Evolutionary conservation across 2,888 invertebrate genomes (phyloP).

Genomic region (Theretra japonica): DNA sequence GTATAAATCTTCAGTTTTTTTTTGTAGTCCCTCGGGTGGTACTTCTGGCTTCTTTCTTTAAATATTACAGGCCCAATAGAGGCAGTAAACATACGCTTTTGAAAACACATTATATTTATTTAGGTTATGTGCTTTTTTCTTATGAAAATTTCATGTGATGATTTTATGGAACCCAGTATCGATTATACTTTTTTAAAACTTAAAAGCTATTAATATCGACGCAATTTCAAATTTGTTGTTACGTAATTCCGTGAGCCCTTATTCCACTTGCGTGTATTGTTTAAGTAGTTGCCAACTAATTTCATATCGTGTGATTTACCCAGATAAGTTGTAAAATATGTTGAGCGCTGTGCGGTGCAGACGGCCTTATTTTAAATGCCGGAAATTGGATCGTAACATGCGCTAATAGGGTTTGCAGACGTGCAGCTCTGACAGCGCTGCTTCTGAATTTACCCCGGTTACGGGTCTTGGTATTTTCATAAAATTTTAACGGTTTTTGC

Average conservation of each 20-base stretch:
- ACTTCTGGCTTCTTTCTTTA: background rate
- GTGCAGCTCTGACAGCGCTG: background rate
- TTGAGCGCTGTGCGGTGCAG: background rate
- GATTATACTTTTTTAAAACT: no score
- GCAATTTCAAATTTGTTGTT: background rate
- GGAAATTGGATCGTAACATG: slow-evolving; percentile 30
- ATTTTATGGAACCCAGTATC: no score
- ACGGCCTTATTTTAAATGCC: slow-evolving; percentile 25
- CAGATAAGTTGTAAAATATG: slow-evolving; percentile 3
- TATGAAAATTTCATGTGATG: no score
- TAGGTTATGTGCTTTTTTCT: no score
- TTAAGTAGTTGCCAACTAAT: slow-evolving; percentile 9
- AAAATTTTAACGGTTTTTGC: background rate
- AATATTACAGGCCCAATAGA: background rate
- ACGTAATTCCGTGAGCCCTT: background rate
- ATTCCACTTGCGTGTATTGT: slow-evolving; percentile 12
- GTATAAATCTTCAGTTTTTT: background rate
- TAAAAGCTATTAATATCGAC: background rate
- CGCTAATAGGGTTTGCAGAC: slow-evolving; percentile 14
- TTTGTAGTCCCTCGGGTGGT: background rate
- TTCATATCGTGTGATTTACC: slow-evolving; percentile 6
- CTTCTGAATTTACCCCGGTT: background rate
- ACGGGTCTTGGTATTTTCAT: background rate
- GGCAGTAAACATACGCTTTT: background rate
- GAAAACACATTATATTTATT: no score